Evolutionary conservation across 2,888 invertebrate genomes (phyloP), one percentile per base, ranked within the genome.

Genomic region (Prostheceraeus crozeri): DNA sequence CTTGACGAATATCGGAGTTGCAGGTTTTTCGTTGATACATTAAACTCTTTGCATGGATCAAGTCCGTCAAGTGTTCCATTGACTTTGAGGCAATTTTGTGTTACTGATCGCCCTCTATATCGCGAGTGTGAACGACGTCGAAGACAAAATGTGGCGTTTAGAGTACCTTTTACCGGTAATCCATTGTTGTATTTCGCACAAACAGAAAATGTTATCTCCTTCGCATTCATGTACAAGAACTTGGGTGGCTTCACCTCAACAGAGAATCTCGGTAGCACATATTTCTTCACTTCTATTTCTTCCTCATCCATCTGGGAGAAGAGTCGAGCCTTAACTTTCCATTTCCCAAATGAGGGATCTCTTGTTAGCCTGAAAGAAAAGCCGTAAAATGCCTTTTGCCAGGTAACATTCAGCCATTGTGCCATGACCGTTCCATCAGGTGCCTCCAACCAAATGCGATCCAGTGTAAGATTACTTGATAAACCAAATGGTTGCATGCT

Each of bases 391-490:
- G 48, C 48, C 4, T 4, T 25, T 19, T 28, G 48, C 48, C 48
- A 48, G 48, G 23, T 21, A 11, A 48, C 4, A 25, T 23, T 19
- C 6, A 6, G 4, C 48, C 48, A 48, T 19, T 48, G 21, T 16
- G 4, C 25, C 14, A 48, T 10, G 14, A 23, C 27, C 14, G 23
- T 25, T 19, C 28, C 4, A 10, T 48, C 28, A 4, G 23, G 23
- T 10, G 23, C 28, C 4, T 19, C 48, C 11, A 48, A 28, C 11
- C 28, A 48, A 21, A 48, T 48, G 8, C 28, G 6, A 23, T 48
- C 48, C 30, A 69, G 67, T 69, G 51, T 19, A 16, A 48, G 23
- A 16, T 4, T 48, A 28, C n/a, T 28, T 4, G 4, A 3, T 4
- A 6, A 4, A 6, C 28, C 4, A 10, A 8, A n/a, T 25, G 48